Percentiles rank a stretch among this genome's conserved stretches.
phyloP scores from a whole-genome alignment of 2,888 invertebrate species.

The Mechanitis mazaeus region DNA sequence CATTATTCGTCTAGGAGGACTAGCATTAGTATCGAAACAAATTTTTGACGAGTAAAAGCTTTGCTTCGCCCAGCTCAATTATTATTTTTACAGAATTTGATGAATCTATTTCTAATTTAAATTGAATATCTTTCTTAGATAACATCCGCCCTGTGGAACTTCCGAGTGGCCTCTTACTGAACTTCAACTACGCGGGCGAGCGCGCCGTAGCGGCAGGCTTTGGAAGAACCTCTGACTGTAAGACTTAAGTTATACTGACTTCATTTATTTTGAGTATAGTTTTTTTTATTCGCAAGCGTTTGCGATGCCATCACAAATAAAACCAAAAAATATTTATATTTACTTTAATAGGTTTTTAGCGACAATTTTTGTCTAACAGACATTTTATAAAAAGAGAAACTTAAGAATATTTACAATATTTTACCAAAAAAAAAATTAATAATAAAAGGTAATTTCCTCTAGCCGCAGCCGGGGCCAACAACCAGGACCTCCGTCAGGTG shows the following conservation, averaged over 20 bases:
- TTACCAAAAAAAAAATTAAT: neutral
- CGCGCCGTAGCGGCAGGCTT: slow-evolving; percentile 19
- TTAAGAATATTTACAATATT: no score
- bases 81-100: neutral
- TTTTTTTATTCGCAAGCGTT: neutral
- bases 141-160: slow-evolving; percentile 16
- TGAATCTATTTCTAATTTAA: neutral
- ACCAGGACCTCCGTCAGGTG: slow-evolving; percentile 25
- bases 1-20: no score
- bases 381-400: no score
- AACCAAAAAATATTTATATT: no score
- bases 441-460: neutral
- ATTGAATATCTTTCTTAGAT: slow-evolving; percentile 5
- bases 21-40: no score
- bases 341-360: no score
- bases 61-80: no score
- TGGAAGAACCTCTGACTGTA: slow-evolving; percentile 19
- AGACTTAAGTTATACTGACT: slow-evolving; percentile 3
- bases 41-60: no score
- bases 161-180: slow-evolving; percentile 14
- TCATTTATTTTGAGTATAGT: neutral
- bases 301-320: neutral
- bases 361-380: no score
- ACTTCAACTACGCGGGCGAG: slow-evolving; percentile 16
- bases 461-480: slow-evolving; percentile 9